Evolutionary conservation across 2,888 invertebrate species (phyloP).

Genomic region (Camponotus fellah): DNA sequence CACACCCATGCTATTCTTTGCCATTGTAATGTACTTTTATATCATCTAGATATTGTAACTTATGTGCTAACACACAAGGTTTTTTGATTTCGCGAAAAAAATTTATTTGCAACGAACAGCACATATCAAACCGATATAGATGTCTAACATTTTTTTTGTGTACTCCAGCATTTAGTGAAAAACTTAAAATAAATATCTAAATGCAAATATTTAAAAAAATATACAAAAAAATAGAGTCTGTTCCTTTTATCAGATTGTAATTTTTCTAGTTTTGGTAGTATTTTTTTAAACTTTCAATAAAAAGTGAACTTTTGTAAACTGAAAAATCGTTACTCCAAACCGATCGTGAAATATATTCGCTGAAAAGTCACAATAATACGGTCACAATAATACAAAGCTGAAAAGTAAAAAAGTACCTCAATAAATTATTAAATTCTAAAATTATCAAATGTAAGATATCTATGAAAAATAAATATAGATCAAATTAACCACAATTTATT

Average conservation of each 20-base stretch:
- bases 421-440: not conserved
- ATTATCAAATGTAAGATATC: not conserved
- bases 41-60: not conserved
- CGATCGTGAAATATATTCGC: not conserved
- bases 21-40: not conserved
- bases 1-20: not conserved
- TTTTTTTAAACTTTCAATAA: not conserved
- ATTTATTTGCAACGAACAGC: not conserved
- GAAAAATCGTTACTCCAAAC: not conserved
- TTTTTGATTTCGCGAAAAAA: not conserved
- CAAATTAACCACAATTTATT: not conserved
- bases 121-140: too few species aligned
- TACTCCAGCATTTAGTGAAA: not conserved
- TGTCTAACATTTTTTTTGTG: not conserved
- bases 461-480: not conserved
- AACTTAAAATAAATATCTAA: slow-evolving; percentile 1
- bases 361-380: not conserved
- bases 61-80: not conserved
- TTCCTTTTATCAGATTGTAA: not conserved
- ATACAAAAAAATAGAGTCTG: not conserved
- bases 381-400: not conserved
- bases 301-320: not conserved
- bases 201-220: not conserved
- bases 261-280: not conserved
- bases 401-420: not conserved